Evolutionary conservation across 2,888 invertebrate species (phyloP).

Genomic region (Trichogramma evanescens): DNA sequence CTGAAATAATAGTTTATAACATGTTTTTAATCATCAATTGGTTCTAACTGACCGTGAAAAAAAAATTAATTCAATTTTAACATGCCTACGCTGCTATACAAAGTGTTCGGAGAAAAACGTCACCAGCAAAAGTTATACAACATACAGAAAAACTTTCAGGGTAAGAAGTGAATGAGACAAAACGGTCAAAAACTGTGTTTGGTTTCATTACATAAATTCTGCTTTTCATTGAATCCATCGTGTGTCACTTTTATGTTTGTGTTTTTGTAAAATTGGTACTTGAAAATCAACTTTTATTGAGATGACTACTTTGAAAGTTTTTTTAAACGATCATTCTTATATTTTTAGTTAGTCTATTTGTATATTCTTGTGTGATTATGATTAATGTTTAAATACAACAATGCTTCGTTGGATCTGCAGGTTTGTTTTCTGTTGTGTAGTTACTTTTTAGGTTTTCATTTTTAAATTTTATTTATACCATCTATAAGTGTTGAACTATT

Average conservation of each 20-base stretch:
- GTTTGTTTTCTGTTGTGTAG: too few relatives aligned
- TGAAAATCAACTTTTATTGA: background rate
- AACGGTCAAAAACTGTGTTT: slow-evolving; percentile 13
- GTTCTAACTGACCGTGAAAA: slow-evolving; percentile 11
- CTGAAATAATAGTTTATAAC: background rate
- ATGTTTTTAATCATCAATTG: slow-evolving; percentile 15
- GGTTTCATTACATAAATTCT: slow-evolving; percentile 16
- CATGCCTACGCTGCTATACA: slow-evolving; percentile 43
- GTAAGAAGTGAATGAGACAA: slow-evolving; percentile 33
- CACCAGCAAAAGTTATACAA: slow-evolving; percentile 52
- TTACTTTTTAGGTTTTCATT: too few relatives aligned
- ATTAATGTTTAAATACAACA: too few relatives aligned
- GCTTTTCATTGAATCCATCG: slow-evolving; percentile 17
- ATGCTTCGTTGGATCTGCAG: too few relatives aligned
- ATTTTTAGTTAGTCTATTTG: too few relatives aligned
- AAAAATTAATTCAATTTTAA: slow-evolving; percentile 32
- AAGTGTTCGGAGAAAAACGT: slow-evolving; percentile 71
- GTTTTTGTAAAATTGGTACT: slow-evolving; percentile 12
- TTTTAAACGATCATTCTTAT: background rate
- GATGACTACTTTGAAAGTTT: slow-evolving; percentile 19
- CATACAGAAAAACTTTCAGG: slow-evolving; percentile 43
- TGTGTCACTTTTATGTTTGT: slow-evolving; percentile 21
- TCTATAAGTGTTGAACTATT: too few relatives aligned
- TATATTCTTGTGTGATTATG: too few relatives aligned
- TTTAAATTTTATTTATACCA: too few relatives aligned